Percentiles rank a stretch among this genome's conserved stretches.
These are phyloP conservation scores for Apodemia hepburni DNA, from an alignment of 2,888 invertebrate genomes.

Conservation along the genomic window DNA sequence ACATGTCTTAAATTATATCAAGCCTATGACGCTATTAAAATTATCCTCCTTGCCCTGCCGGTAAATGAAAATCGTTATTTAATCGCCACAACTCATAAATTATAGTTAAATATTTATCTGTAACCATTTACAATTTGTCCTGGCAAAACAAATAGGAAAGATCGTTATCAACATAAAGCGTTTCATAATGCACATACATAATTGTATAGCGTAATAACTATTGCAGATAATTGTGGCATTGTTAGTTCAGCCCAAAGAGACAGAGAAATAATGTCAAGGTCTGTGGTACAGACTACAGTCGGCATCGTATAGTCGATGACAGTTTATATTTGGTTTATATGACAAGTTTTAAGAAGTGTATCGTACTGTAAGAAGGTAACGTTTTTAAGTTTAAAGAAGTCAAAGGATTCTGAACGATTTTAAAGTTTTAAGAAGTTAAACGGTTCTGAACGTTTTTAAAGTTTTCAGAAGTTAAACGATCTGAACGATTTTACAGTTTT, in stretches of 20 bases:
- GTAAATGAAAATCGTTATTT: neutral
- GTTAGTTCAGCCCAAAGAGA: constrained; percentile 22
- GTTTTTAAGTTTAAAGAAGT: too few relatives aligned
- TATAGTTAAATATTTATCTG: neutral
- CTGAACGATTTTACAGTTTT: too few relatives aligned
- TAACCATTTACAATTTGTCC: constrained; percentile 1
- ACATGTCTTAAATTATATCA: too few relatives aligned
- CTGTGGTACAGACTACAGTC: constrained; percentile 37
- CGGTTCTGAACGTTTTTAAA: too few relatives aligned
- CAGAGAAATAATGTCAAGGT: constrained; percentile 63
- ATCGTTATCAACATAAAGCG: constrained; percentile 11
- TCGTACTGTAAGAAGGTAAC: too few relatives aligned
- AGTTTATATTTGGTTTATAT: too few relatives aligned
- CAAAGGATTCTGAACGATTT: too few relatives aligned
- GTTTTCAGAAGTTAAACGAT: too few relatives aligned
- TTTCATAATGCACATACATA: constrained; percentile 16
- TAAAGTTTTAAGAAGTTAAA: too few relatives aligned
- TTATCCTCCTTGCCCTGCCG: too few relatives aligned
- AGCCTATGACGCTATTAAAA: too few relatives aligned
- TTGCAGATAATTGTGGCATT: constrained; percentile 16
- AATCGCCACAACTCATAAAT: neutral
- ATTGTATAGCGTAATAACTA: constrained; percentile 14
- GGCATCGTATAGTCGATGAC: neutral
- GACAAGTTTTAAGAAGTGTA: neutral
- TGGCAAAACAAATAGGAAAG: constrained; percentile 10